Percentiles rank a stretch among this genome's conserved stretches.
phyloP scores from a whole-genome alignment of 2,797 vertebrate genomes.

The Xerus rutilus region DNA sequence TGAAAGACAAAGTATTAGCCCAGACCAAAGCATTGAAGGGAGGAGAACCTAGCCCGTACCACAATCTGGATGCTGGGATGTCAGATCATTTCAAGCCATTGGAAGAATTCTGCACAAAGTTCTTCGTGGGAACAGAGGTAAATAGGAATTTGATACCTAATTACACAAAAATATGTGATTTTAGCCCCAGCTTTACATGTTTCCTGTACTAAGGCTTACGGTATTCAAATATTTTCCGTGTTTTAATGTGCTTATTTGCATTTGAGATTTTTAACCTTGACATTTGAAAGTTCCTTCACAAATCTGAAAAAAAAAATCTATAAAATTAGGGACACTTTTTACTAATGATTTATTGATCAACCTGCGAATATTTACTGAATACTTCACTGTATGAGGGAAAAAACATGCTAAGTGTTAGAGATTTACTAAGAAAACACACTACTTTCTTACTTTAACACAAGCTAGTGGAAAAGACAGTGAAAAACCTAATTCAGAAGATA shows the following conservation, averaged over 20 bases:
- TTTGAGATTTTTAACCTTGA: constrained; percentile 42
- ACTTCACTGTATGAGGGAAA: background rate
- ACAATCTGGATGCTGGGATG: constrained; percentile 85
- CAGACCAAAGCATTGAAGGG: constrained; percentile 39
- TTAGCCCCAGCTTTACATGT: background rate
- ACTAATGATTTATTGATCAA: background rate
- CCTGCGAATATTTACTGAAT: constrained; percentile 20
- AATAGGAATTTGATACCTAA: constrained; percentile 70
- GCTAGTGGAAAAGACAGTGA: background rate
- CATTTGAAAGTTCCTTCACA: constrained; percentile 1
- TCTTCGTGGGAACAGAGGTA: constrained; percentile 95
- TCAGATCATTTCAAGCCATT: constrained; percentile 85
- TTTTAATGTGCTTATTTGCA: constrained; percentile 13
- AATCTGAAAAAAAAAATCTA: background rate
- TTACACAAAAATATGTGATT: background rate
- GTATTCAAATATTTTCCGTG: background rate
- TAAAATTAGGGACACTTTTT: background rate
- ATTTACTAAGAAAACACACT: background rate
- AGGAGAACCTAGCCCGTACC: constrained; percentile 82
- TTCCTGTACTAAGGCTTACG: constrained; percentile 51
- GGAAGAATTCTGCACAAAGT: constrained; percentile 90
- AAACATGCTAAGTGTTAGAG: background rate
- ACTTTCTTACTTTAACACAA: background rate
- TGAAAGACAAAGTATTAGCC: constrained; percentile 84
- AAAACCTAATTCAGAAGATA: constrained; percentile 34